Evolutionary conservation across 2,797 vertebrate genomes (phyloP), one percentile per base, ranked within the genome.

Genomic region (Tokudaia tokunoshimensis): DNA sequence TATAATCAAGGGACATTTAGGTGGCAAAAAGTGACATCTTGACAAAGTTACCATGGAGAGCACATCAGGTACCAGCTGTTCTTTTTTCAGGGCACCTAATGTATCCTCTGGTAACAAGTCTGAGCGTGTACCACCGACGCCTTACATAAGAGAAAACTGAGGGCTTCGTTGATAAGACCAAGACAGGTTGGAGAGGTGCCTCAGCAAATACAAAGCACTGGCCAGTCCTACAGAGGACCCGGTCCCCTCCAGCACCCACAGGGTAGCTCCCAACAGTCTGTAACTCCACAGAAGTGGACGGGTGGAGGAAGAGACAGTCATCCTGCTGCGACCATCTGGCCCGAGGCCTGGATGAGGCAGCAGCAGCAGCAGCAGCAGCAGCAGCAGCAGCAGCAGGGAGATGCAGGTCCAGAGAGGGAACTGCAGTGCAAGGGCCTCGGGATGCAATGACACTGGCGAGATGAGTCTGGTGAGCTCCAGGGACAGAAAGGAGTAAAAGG

Each of bases 41-140:
- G 96, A 82, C 14, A 94, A 31, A 82, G 84, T 67, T 95, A 93
- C 85, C 9, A 50, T 59, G 52, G 75, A 93, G 2, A 92, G 41
- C 59, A 67, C 57, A 84, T 55, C 19, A 41, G 76, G n/a, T 63
- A 8, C 74, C 50, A 50, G 6, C 65, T 11, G 91, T 4, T 50
- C 37, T 92, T 92, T 41, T 72, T 72, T 70, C 91, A 86, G 59
- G 84, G 44, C 61, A 86, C 92, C 67, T 82, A 91, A 72, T 55
- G 84, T 74, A 95, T 80, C 82, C 9, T 94, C 31, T 26, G 67
- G 34, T 55, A 81, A 92, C 57, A 94, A 74, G 29, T 91, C 72
- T 70, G 26, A 95, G 72, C 81, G 78, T 17, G 47, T 22, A 6
- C 44, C 93, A n/a, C 44, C 24, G 76, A 65, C 29, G 81, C 52